Base-by-base conservation (phyloP, 2,113 vertebrate species). In the Physeter macrocephalus region DNA sequence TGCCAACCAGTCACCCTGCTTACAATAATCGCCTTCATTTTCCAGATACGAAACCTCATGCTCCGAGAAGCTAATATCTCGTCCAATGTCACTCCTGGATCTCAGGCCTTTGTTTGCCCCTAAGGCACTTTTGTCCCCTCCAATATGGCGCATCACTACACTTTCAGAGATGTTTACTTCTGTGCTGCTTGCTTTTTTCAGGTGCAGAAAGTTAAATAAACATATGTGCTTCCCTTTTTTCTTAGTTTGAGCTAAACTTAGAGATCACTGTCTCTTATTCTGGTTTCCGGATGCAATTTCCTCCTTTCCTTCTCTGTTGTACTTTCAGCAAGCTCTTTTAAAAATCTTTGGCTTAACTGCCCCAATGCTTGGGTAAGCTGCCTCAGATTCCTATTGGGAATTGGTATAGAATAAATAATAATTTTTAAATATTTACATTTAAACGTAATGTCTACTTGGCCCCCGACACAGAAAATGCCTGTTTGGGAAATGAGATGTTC, bases 391-490 rank as follows among this genome's bases (percentile, higher is more conserved):
- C 31, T 88, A 41, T 36, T 20, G 41, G 49, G n/a, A 71, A 49
- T 31, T 64, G 49, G 57, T 52, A 57, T 13, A 94, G 61, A 77
- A 91, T 95, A 92, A 91, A 78, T 86, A 93, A 94, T 9, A 64
- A 88, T 69, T 75, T 94, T 23, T 1, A 93, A 92, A 95, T 97
- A 62, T 86, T 96, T 92, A 39, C 52, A 66, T 77, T 66, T 88
- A 85, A 93, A 93, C 57, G 3, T 77, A 57, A 25, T 59, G 20
- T 93, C 64, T 72, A 59, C 64, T 75, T 18, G 54, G n/a, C 39
- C 6, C 8, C 31, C 36, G 75, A 72, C 74, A 31, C 39, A 80
- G 78, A 86, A 75, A 29, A 82, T 13, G 10, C 87, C 69, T 71
- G 84, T 46, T 67, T 87, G 31, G 46, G 66, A 77, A 84, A 36